Evolutionary conservation across 1,140 invertebrate species (phyloP), one percentile per base, ranked within the genome.

Genomic region (Caerostris darwini): DNA sequence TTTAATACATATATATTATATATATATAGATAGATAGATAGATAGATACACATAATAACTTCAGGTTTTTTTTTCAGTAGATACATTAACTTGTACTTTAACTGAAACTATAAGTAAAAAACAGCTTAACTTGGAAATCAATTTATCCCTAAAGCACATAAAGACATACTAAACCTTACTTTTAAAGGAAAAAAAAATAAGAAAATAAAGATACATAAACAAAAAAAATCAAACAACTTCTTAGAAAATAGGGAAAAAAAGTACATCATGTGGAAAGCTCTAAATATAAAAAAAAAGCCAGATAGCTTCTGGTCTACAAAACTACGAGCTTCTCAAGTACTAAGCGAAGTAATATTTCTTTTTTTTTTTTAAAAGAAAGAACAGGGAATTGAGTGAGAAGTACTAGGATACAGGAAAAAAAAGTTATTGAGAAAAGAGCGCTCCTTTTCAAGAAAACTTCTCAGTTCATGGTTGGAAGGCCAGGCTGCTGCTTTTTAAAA

Each of bases 391-490:
- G 71, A 77, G 71, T 77, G 71, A 77, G 71, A 77, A 53, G 71
- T 77, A 34, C 53, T 77, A 77, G 71, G 50, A 50, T 12, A 12
- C 34, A 19, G 34, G 50, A 77, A 12, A 77, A 77, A 77, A 77
- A 77, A 77, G 8, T 50, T 77, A 77, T 77, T 34, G 34, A 50
- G 12, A 50, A 77, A 77, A 77, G 5, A 77, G 71, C 10, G 71
- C 71, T 50, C 34, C 53, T 77, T 77, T 77, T 14, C 0, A 50
- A 12, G 50, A 77, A 77, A 77, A 77, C 71, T 77, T 64, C 10
- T 64, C 53, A 50, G 34, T 77, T 77, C 71, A 77, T 77, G 71
- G 71, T 77, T 77, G 71, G 71, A 77, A 77, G 34, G 71, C 34
- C 71, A 10, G 53, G 50, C 8, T 77, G 34, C 19, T 77, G 34